These are phyloP conservation scores for Gila robusta DNA, from an alignment of 2,797 vertebrate genomes.

Conservation along the genomic window DNA sequence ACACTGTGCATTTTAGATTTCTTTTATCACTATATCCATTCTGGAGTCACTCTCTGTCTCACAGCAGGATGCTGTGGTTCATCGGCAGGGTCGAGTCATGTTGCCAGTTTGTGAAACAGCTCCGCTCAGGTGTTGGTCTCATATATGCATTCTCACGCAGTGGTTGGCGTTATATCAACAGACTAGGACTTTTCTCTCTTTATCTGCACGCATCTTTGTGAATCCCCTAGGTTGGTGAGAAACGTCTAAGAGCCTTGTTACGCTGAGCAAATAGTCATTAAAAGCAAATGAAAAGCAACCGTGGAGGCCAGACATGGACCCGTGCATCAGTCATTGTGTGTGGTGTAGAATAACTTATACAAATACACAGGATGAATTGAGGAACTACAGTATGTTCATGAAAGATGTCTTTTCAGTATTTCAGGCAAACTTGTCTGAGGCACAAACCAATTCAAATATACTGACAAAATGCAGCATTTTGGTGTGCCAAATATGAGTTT, in stretches of 20 bases:
- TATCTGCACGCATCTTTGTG: neutral
- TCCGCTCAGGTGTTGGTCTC: slow-evolving; percentile 41
- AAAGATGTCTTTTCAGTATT: neutral
- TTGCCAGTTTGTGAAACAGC: slow-evolving; percentile 33
- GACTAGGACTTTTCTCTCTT: neutral
- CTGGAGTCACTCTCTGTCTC: slow-evolving; percentile 28
- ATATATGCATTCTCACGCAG: slow-evolving; percentile 57
- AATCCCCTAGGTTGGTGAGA: slow-evolving; percentile 19
- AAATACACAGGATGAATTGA: slow-evolving; percentile 21
- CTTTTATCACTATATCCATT: slow-evolving; percentile 33
- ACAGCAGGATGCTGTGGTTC: slow-evolving; percentile 12
- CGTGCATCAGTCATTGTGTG: neutral
- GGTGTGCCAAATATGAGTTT: neutral
- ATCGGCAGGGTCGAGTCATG: slow-evolving; percentile 3
- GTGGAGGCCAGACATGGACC: slow-evolving; percentile 8
- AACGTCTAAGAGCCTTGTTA: slow-evolving; percentile 47
- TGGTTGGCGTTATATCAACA: slow-evolving; percentile 40
- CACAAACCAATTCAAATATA: neutral
- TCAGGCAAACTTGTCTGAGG: neutral
- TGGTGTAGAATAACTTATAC: slow-evolving; percentile 12
- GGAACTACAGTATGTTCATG: neutral
- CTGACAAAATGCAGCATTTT: neutral
- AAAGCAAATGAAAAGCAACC: slow-evolving; percentile 45
- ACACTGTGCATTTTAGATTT: slow-evolving; percentile 29
- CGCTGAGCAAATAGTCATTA: slow-evolving; percentile 63